Base-by-base conservation (phyloP, 2,113 vertebrate genomes). In the Lepisosteus osseus region DNA sequence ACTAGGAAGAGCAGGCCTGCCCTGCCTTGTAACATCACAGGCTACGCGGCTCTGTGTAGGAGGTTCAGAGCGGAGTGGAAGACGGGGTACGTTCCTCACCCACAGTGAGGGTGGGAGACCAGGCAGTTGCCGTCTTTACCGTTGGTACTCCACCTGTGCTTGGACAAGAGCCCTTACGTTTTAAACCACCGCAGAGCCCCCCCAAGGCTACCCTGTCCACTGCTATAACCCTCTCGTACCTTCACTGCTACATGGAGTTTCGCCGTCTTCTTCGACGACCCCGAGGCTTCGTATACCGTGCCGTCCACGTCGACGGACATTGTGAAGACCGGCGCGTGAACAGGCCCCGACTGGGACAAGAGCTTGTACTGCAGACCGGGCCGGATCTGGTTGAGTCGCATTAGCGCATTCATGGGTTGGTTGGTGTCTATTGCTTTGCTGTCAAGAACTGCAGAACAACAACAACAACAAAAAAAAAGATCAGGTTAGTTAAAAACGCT, bases 351-450 rank as follows among this genome's bases (percentile, higher is more conserved):
- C 90, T 99, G 97, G 77, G 97, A 98, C 76, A 99, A 92, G 80
- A 99, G 94, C 79, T 98, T 98, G 78, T 99, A 99, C 84, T 99
- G 97, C 85, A 99, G 94, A 65, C 97, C 97, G 69, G 97, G 97
- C 72, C 96, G 93, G 89, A 98, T 98, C 90, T 99, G 97, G 92
- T 99, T 99, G 81, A 99, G 88, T 71, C 97, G 93, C 97, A 99
- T 99, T 85, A 99, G 90, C 79, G 97, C 97, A 69, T 99, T 99
- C 96, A 99, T 98, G 74, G 93, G 93, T 76, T 93, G 92, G 85
- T 93, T 94, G 83, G 96, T 95, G 88, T 99, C 97, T 93, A 99
- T 96, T 94, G 96, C 95, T 96, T 99, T 99, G 85, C 94, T 98
- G 87, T 99, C 97, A 73, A 99, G 90, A 79, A 99, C 97, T 99